These are phyloP conservation scores for Neosalanx taihuensis DNA, from an alignment of 2,797 vertebrate species.

Conservation along the genomic window DNA sequence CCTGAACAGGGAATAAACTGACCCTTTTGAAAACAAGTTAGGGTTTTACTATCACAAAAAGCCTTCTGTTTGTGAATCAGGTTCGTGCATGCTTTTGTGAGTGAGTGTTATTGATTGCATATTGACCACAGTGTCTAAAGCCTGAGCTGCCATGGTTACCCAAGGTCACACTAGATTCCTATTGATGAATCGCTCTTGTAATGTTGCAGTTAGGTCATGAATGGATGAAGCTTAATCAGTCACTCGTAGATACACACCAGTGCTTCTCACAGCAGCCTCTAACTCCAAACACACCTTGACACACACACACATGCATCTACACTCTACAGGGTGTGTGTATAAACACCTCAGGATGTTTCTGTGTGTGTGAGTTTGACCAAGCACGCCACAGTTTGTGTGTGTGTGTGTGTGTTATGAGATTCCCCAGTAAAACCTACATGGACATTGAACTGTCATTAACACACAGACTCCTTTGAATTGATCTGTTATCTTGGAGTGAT, in stretches of 20 bases:
- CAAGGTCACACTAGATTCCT: not conserved
- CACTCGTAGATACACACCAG: not conserved
- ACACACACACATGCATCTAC: not conserved
- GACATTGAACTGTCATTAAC: conserved; percentile 17
- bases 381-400: conserved; percentile 16
- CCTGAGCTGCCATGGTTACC: not conserved
- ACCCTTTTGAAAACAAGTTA: not conserved
- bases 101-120: not conserved
- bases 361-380: conserved; percentile 13
- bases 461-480: conserved; percentile 36
- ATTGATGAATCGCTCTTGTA: not conserved
- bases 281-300: not conserved
- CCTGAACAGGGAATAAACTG: too few species aligned
- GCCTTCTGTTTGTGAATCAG: not conserved
- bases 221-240: not conserved
- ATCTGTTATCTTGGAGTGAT: conserved; percentile 38
- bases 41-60: not conserved
- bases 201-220: not conserved
- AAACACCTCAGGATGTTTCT: not conserved
- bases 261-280: not conserved
- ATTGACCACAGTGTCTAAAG: not conserved
- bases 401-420: conserved; percentile 16
- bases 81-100: not conserved
- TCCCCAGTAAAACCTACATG: conserved; percentile 14
- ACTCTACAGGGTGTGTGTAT: not conserved